Conservation (phyloP, 2,113 vertebrate genomes). For the Ophthalmolycus amberensis region DNA sequence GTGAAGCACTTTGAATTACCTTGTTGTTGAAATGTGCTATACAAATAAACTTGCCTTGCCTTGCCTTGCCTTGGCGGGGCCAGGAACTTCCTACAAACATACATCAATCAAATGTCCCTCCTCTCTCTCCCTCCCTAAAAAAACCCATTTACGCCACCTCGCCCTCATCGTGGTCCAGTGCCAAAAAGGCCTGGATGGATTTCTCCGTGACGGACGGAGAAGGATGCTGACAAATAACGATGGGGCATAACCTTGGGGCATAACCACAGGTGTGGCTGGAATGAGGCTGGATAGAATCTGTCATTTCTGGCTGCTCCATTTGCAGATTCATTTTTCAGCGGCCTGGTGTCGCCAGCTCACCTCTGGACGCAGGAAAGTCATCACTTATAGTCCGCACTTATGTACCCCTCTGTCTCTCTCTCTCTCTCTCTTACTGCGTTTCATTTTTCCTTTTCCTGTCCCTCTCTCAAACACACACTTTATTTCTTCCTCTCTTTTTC, state of each 20-base stretch:
- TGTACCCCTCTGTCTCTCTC: too few species aligned
- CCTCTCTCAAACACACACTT: constrained; percentile 3
- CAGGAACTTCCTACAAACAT: constrained; percentile 58
- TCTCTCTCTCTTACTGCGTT: not conserved
- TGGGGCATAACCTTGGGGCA: constrained; percentile 8
- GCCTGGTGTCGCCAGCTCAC: constrained; percentile 27
- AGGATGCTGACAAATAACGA: constrained; percentile 52
- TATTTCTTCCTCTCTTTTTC: not conserved
- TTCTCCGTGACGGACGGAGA: constrained; percentile 41
- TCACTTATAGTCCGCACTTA: constrained; percentile 46
- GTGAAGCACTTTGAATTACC: too few species aligned
- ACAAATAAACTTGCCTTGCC: too few species aligned
- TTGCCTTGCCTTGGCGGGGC: too few species aligned
- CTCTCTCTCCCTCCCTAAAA: constrained; percentile 25
- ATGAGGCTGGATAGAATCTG: constrained; percentile 36
- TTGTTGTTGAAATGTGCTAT: too few species aligned
- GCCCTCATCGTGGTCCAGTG: constrained; percentile 21
- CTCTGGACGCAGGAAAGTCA: constrained; percentile 39
- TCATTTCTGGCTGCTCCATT: constrained; percentile 54
- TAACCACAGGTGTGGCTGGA: constrained; percentile 52
- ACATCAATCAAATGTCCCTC: constrained; percentile 38
- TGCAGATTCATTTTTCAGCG: constrained; percentile 52
- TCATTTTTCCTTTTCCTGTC: constrained; percentile 12
- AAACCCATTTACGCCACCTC: constrained; percentile 27
- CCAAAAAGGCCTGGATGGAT: constrained; percentile 61